Evolutionary conservation across 2,113 vertebrate genomes (phyloP), one percentile per base, ranked within the genome.

Genomic region (Leptobrachium leishanense): DNA sequence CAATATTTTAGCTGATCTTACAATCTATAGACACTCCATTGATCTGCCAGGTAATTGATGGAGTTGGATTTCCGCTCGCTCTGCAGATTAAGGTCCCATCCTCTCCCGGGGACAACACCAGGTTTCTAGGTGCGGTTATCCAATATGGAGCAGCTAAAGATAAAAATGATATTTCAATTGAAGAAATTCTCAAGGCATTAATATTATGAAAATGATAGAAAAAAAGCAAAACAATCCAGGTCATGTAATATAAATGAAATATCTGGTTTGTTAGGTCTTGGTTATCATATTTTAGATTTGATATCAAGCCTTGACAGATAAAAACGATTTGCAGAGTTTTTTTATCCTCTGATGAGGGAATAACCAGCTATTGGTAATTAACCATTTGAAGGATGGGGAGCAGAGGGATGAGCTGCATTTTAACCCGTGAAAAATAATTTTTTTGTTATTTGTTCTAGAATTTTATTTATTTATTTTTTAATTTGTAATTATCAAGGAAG

Each of bases 131-230:
- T 66, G 90, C 90, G 68, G 86, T 89, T 88, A 98, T 97, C 98
- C 98, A 99, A 84, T 98, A 98, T 0, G 98, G 98, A 74, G 97
- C 94, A 84, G 98, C 98, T 99, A 86, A 67, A 62, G 73, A 68
- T 67, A 50, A 77, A 3, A 67, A 41, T 83, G 63, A 82, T 62
- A 4, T 62, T 6, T 15, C 6, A 62, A 62, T 8, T 62, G 57
- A 65, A 41, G 20, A 70, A 75, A 8, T n/a, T 62, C 71, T 82
- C 8, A 41, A 67, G 4, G 43, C 5, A 44, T 69, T 5, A 13
- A 7, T 69, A 12, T 42, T 12, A 13, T 2, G 6, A 67, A 4
- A 31, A 39, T 67, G 2, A 41, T 31, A 65, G 41, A 41, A 7
- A 2, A n/a, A 6, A 63, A 6, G 4, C 59, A 13, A 63, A 63